Evolutionary conservation across 2,888 invertebrate genomes (phyloP).

Genomic region (Mesorhabditis belari): DNA sequence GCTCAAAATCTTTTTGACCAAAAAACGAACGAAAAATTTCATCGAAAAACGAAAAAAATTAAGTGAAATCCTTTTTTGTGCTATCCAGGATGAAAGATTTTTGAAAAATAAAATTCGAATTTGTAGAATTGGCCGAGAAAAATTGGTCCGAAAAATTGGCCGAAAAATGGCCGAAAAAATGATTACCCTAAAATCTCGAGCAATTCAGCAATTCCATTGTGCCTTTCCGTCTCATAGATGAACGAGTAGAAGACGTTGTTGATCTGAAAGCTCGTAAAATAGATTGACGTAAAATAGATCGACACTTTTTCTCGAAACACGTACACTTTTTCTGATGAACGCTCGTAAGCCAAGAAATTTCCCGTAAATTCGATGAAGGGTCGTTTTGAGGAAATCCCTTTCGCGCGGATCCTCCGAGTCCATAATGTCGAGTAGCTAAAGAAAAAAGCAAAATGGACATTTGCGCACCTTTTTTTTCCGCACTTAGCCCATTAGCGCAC

Average conservation of each 20-base stretch:
- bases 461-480: too few species aligned
- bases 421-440: constrained; percentile 88
- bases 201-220: constrained; percentile 96
- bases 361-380: constrained; percentile 96
- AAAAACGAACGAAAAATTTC: too few species aligned
- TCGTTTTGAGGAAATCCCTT: constrained; percentile 95
- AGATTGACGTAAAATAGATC: constrained; percentile 53
- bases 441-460: not conserved
- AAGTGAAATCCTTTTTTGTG: too few species aligned
- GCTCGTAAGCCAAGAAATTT: constrained; percentile 96
- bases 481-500: too few species aligned
- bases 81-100: too few species aligned
- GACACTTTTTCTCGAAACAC: not conserved
- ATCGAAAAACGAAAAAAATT: too few species aligned
- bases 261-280: constrained; percentile 71
- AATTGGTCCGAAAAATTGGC: not conserved
- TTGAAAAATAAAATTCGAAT: too few species aligned
- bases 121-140: not conserved
- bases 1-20: too few species aligned
- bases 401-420: constrained; percentile 99
- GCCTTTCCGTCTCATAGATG: constrained; percentile 98
- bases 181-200: constrained; percentile 92
- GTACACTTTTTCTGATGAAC: constrained; percentile 25
- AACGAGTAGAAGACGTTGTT: constrained; percentile 96
- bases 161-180: not conserved